Conservation (phyloP, 30 jellyfish, hydroid and myxozoan species). For the Aurelia sp. region DNA sequence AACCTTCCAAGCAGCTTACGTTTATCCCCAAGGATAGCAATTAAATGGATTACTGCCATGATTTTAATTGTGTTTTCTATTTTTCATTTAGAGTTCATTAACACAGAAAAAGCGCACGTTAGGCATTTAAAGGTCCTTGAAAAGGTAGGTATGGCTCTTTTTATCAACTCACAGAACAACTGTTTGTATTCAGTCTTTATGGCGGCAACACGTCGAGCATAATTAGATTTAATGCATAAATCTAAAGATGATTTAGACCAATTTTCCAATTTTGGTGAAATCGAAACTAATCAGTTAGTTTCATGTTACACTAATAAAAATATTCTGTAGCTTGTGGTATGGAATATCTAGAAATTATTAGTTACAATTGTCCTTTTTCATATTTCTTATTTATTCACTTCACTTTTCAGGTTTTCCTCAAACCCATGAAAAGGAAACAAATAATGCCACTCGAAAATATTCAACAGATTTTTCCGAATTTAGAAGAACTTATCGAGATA, state of each 20-base stretch:
- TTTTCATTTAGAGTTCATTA: conserved; percentile 69
- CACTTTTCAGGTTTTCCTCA: conserved; percentile 74
- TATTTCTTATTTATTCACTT: background rate
- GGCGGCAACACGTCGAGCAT: too few relatives aligned
- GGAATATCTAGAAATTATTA: background rate
- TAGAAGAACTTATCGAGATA: conserved; percentile 90
- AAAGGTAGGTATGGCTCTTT: conserved; percentile 47
- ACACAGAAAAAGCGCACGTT: conserved; percentile 95
- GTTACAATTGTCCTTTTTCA: background rate
- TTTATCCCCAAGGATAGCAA: too few relatives aligned
- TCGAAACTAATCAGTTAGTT: too few relatives aligned
- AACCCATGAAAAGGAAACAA: conserved; percentile 84
- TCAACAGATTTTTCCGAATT: conserved; percentile 86
- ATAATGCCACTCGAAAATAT: conserved; percentile 76
- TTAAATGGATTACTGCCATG: too few relatives aligned
- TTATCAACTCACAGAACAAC: too few relatives aligned
- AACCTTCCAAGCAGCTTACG: too few relatives aligned
- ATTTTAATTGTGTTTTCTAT: too few relatives aligned
- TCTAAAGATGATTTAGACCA: too few relatives aligned
- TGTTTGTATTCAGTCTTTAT: too few relatives aligned
- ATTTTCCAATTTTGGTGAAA: too few relatives aligned
- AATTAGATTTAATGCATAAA: too few relatives aligned
- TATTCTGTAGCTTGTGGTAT: background rate
- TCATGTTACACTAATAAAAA: too few relatives aligned
- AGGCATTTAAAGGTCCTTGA: conserved; percentile 86